Conservation (phyloP, 2,888 invertebrate species). For the Ephialtes manifestator region DNA sequence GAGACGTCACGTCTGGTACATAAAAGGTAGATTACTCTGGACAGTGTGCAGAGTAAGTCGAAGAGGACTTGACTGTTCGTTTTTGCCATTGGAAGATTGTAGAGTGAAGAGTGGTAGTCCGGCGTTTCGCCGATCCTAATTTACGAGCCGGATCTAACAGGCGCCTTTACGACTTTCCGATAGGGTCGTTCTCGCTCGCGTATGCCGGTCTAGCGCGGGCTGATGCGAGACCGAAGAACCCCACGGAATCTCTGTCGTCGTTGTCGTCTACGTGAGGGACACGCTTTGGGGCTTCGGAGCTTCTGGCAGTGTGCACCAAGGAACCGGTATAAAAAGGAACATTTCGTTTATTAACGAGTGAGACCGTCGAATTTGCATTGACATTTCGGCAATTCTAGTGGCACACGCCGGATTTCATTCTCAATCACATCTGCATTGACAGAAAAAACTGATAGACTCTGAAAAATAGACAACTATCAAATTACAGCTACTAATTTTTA, state of each 20-base stretch:
- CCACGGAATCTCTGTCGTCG: constrained; percentile 54
- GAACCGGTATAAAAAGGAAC: constrained; percentile 68
- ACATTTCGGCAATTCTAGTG: constrained; percentile 4
- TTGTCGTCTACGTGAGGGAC: constrained; percentile 63
- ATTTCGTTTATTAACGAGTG: constrained; percentile 73
- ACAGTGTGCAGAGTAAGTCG: not conserved
- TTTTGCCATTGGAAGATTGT: constrained; percentile 8
- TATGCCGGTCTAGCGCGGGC: constrained; percentile 56
- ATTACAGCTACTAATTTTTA: too few species aligned
- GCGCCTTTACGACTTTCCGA: constrained; percentile 81
- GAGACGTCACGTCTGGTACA: not conserved
- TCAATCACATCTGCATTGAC: not conserved
- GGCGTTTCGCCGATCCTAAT: constrained; percentile 85
- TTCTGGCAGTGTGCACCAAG: constrained; percentile 65
- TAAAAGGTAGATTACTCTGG: constrained; percentile 23
- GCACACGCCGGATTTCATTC: not conserved
- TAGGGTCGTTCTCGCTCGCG: constrained; percentile 81
- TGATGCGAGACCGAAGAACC: constrained; percentile 44
- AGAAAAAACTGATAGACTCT: too few species aligned
- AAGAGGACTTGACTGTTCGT: constrained; percentile 42
- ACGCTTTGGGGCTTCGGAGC: constrained; percentile 49
- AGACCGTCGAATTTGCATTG: constrained; percentile 54
- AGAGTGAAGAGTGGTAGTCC: constrained; percentile 75
- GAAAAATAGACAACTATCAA: too few species aligned
- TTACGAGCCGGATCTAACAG: constrained; percentile 83